Evolutionary conservation across 2,888 invertebrate genomes (phyloP).

Genomic region (Sinelater perroti): DNA sequence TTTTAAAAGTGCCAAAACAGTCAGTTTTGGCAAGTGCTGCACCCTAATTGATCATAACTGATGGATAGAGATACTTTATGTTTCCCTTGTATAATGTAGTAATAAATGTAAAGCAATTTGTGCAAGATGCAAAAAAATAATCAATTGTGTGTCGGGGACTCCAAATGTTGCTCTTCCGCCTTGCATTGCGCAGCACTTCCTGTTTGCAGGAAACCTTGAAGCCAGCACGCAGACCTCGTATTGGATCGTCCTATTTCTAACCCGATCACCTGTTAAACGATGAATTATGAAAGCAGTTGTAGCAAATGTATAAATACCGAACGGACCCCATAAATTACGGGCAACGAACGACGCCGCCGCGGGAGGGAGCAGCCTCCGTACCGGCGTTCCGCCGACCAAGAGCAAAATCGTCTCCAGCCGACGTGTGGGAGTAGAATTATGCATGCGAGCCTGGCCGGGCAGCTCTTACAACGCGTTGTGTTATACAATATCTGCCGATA

Average conservation of each 20-base stretch:
- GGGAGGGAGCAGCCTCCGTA: constrained; percentile 47
- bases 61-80: no score
- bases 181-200: no score
- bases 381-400: constrained; percentile 44
- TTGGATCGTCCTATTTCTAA: constrained; percentile 18
- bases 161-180: no score
- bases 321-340: constrained; percentile 55
- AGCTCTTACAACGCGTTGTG: constrained; percentile 27
- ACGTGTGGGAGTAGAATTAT: constrained; percentile 41
- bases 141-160: no score
- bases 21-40: no score
- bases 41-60: no score
- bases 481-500: constrained; percentile 36
- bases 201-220: no score
- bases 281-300: constrained; percentile 55
- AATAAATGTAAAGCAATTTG: no score
- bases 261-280: constrained; percentile 50
- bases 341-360: constrained; percentile 45
- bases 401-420: constrained; percentile 40
- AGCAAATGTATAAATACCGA: constrained; percentile 58
- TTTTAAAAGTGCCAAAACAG: no score
- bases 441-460: constrained; percentile 35
- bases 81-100: no score
- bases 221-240: background rate
- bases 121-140: no score